These are phyloP conservation scores for Tetramorium simillimum DNA, from an alignment of 1,140 invertebrate species.

Conservation along the genomic window DNA sequence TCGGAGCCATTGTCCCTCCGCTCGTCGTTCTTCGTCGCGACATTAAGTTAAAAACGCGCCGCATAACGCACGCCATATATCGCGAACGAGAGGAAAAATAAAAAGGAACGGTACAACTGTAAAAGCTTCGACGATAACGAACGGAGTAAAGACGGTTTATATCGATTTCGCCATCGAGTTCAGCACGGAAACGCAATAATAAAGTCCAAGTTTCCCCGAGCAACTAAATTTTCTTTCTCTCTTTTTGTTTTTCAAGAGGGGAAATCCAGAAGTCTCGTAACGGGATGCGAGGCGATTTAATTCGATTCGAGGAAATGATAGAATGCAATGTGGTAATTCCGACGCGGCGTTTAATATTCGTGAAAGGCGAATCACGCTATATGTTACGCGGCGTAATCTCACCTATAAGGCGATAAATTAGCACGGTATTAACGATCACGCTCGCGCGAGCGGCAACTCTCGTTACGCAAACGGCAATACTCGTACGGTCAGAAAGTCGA, in stretches of 20 bases:
- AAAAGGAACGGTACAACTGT: background rate
- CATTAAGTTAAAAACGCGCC: constrained; percentile 48
- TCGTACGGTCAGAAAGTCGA: constrained; percentile 43
- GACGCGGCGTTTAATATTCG: constrained; percentile 34
- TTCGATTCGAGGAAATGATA: background rate
- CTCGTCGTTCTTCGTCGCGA: constrained; percentile 20
- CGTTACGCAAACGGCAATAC: constrained; percentile 59
- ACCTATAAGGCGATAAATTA: constrained; percentile 67
- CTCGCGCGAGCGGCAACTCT: constrained; percentile 58
- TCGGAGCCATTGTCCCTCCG: constrained; percentile 61
- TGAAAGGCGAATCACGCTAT: constrained; percentile 30
- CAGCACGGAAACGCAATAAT: background rate
- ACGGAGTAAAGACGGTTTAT: constrained; percentile 34
- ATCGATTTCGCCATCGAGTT: constrained; percentile 3
- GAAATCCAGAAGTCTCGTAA: background rate
- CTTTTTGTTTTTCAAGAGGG: background rate
- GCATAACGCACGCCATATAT: background rate
- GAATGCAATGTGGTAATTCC: background rate
- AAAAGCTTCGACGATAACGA: constrained; percentile 38
- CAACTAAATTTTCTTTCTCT: background rate
- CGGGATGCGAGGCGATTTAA: background rate
- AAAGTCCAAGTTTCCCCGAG: background rate
- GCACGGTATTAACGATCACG: constrained; percentile 65
- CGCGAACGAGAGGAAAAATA: constrained; percentile 17
- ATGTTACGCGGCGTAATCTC: constrained; percentile 38